Base-by-base conservation (phyloP, 2,888 invertebrate genomes). In the Prenolepis imparis region DNA sequence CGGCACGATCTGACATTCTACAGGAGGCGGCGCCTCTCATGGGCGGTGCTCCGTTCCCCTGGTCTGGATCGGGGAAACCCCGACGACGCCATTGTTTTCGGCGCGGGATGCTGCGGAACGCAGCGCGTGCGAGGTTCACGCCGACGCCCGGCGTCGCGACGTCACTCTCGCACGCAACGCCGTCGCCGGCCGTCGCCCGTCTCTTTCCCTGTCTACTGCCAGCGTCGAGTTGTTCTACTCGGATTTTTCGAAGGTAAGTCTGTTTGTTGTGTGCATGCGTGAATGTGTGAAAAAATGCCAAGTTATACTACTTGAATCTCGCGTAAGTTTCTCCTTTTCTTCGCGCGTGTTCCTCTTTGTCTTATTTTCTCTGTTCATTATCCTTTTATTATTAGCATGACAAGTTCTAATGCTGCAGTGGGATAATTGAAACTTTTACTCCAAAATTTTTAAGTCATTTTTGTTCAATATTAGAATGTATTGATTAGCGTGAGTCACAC, bases 1-100 rank as follows among this genome's bases (percentile, higher is more conserved):
- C 88, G 91, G 86, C 87, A n/a, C 72, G 75, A 52, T 12, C 55
- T 52, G 72, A 70, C 57, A 59, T 36, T 74, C 94, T 94, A 93
- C 94, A 90, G 91, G 92, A 93, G 92, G 92, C 93, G 93, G 92
- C 88, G 91, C 92, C 88, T 86, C 84, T 81, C 87, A 91, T 91
- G 92, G 93, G 93, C 93, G 94, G 93, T 92, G 90, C 91, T 87
- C 92, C 21, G 68, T 94, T 93, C 82, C 88, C 87, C 82, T 28
- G 66, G 87, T 86, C 87, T 88, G 90, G 90, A 81, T 68, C 84
- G 84, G 74, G 12, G 75, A 32, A 32, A 72, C 72, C 86, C 61
- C 44, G 86, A 77, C 78, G 92, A 90, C 93, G 92, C 93, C 93
- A 93, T 93, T 93, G 93, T 93, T 91, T 88, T 88, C 73, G 67